Percentiles rank a stretch among this genome's conserved stretches.
Evolutionary conservation across 2,797 vertebrate species (phyloP).

Genomic region (Rhabdomys pumilio): DNA sequence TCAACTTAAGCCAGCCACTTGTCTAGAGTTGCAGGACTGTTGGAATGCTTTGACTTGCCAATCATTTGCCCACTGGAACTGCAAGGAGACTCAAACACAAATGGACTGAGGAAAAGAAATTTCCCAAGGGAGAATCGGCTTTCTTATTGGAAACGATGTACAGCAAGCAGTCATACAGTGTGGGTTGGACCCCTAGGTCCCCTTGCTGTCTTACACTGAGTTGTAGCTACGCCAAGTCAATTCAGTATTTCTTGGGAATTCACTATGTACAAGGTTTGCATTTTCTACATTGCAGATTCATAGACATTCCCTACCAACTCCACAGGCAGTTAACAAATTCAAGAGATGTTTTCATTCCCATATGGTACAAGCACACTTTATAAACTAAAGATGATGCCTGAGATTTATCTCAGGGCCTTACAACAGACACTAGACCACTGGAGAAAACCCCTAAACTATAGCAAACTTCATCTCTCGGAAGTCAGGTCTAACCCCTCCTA

Average conservation of each 20-base stretch:
- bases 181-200: neutral
- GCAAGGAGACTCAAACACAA: neutral
- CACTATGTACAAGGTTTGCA: neutral
- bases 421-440: neutral
- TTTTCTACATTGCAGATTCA: neutral
- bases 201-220: neutral
- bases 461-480: conserved; percentile 5
- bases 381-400: neutral
- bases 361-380: neutral
- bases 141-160: neutral
- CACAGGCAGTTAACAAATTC: neutral
- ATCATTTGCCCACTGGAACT: conserved; percentile 31
- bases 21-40: neutral
- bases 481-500: neutral
- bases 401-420: neutral
- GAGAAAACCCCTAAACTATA: neutral
- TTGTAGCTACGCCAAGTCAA: neutral
- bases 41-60: conserved; percentile 3
- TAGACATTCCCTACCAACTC: neutral
- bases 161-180: too few relatives aligned
- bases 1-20: neutral
- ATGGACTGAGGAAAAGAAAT: neutral
- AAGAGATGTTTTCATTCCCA: neutral
- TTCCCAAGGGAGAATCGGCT: neutral
- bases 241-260: conserved; percentile 18